phyloP scores from a whole-genome alignment of 2,113 vertebrate species.

The Nanorana parkeri region DNA sequence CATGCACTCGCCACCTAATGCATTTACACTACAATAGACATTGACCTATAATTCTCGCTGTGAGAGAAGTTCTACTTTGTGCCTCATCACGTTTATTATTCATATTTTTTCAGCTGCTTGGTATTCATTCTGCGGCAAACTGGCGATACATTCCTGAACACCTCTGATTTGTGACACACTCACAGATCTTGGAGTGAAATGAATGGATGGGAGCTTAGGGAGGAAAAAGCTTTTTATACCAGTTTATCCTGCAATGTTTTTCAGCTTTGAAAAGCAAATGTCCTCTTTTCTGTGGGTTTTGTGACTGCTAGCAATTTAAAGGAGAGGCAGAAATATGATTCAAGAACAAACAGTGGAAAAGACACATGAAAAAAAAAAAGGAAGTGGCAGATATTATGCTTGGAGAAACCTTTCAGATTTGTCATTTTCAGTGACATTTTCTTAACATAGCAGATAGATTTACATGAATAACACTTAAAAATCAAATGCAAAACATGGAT shows the following conservation, averaged over 20 bases:
- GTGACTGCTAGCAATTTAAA: conserved; percentile 9
- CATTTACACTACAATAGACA: neutral
- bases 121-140: conserved; percentile 12
- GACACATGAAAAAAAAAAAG: neutral
- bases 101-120: conserved; percentile 15
- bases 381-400: too few species aligned
- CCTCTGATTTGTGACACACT: conserved; percentile 28
- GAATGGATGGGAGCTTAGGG: conserved; percentile 37
- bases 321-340: neutral
- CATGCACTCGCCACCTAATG: neutral
- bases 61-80: conserved; percentile 7
- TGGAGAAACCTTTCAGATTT: too few species aligned
- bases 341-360: neutral
- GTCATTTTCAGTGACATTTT: too few species aligned
- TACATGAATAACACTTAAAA: too few species aligned
- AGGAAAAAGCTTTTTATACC: conserved; percentile 30
- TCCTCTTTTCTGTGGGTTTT: conserved; percentile 18
- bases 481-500: too few species aligned
- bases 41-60: neutral
- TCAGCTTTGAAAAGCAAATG: conserved; percentile 37
- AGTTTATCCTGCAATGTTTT: conserved; percentile 32
- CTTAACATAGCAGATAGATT: too few species aligned
- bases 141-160: conserved; percentile 21
- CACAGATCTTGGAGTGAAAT: conserved; percentile 42
- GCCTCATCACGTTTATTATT: conserved; percentile 6